These are phyloP conservation scores for Sciurus carolinensis DNA, from an alignment of 2,797 vertebrate genomes.

Conservation along the genomic window DNA sequence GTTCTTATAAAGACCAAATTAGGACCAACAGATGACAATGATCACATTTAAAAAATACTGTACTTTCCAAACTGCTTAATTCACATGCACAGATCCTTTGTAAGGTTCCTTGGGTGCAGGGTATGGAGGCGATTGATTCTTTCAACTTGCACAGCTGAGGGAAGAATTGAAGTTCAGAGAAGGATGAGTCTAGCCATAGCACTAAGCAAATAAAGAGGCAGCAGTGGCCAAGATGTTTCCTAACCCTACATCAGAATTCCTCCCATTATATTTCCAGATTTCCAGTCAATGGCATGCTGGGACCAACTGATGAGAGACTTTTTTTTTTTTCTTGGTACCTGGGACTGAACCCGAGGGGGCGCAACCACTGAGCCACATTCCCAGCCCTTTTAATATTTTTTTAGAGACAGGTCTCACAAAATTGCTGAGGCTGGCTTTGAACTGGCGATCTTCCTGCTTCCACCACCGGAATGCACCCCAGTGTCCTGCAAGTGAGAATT, in stretches of 20 bases:
- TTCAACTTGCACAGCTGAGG: constrained; percentile 2
- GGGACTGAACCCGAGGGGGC: too few relatives aligned
- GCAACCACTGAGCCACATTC: too few relatives aligned
- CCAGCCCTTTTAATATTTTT: too few relatives aligned
- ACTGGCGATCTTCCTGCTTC: too few relatives aligned
- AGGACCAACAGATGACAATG: not conserved
- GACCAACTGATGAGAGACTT: not conserved
- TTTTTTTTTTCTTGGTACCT: too few relatives aligned
- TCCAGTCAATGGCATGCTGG: not conserved
- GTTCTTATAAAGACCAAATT: constrained; percentile 24
- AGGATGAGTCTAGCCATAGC: not conserved
- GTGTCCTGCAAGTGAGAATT: not conserved
- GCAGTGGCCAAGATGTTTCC: not conserved
- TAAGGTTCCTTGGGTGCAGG: not conserved
- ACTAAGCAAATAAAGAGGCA: not conserved
- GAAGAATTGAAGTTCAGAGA: not conserved
- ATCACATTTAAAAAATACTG: not conserved
- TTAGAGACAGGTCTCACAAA: too few relatives aligned
- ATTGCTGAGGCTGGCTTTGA: too few relatives aligned
- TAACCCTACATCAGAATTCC: not conserved
- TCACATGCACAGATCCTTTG: not conserved
- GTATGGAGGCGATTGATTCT: not conserved
- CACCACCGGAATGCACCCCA: too few relatives aligned
- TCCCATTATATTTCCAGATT: not conserved
- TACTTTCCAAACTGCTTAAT: constrained; percentile 30